Conservation (phyloP, 2,888 invertebrate species). For the Argyra leucocephala region DNA sequence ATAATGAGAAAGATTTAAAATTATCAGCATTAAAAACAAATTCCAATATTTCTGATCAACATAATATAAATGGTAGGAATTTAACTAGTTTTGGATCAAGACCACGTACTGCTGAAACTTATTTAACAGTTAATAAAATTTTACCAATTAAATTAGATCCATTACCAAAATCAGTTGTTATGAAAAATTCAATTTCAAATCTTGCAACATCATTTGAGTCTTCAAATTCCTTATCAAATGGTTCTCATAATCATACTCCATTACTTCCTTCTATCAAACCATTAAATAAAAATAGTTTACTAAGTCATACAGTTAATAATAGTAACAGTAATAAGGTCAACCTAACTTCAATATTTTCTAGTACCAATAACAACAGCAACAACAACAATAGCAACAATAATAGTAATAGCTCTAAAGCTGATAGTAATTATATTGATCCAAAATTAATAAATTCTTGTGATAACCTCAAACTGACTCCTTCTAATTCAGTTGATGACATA, state of each 20-base stretch:
- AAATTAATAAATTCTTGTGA: conserved; percentile 62
- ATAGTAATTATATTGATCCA: conserved; percentile 47
- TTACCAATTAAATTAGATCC: conserved; percentile 23
- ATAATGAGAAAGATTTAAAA: conserved; percentile 17
- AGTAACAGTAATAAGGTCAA: conserved; percentile 25
- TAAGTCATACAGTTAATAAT: neutral
- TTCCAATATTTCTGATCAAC: neutral
- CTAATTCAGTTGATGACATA: conserved; percentile 15
- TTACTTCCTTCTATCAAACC: conserved; percentile 12
- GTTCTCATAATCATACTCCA: conserved; percentile 10
- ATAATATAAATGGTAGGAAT: neutral
- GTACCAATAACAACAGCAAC: conserved; percentile 16
- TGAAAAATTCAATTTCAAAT: neutral
- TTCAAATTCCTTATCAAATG: conserved; percentile 20
- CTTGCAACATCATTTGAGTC: conserved; percentile 8
- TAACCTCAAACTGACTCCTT: conserved; percentile 44
- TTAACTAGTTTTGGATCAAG: neutral
- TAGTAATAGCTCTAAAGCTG: conserved; percentile 21
- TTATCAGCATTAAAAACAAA: neutral
- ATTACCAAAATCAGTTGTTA: conserved; percentile 14
- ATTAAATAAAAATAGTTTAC: neutral
- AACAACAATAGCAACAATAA: no score
- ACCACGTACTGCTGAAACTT: neutral
- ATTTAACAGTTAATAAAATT: conserved; percentile 18
- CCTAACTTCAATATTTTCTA: conserved; percentile 29